Evolutionary conservation across 2,888 invertebrate genomes (phyloP), one percentile per base, ranked within the genome.

Genomic region (Noctua comes): DNA sequence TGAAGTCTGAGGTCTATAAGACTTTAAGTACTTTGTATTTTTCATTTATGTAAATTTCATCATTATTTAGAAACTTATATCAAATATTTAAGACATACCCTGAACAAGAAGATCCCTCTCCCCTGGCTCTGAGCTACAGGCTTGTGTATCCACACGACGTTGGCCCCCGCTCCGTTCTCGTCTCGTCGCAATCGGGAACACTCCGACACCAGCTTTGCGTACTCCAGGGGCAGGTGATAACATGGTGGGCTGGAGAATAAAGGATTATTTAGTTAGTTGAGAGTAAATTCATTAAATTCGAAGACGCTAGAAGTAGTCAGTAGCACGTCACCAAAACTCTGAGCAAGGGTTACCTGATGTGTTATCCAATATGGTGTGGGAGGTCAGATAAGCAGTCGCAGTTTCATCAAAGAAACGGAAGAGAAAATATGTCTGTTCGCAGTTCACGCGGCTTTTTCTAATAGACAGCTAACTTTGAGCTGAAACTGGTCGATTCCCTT

Each of bases 91-190:
- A 36, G 36, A 21, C 86, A 94, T 95, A 98, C 98, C 92, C 98
- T 97, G 93, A 98, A 98, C 46, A 99, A 94, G 90, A 98, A 98
- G 83, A 99, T 99, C 71, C 98, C 98, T 90, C 98, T 97, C 16
- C 98, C 98, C 94, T 98, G 98, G 88, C 98, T 98, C 93, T 98
- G 98, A 0, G 98, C 98, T 1, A 98, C 98, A 0, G 99, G 99
- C 91, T 99, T 99, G 92, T 98, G 98, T 83, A 99, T 99, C 98
- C 99, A 99, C n/a, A 98, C 97, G 54, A 95, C 96, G 86, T 94
- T 96, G 59, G 94, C 90, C 21, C 95, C 95, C 13, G 94, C 90
- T 0, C 91, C 92, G 27, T 97, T 97, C 10, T 97, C 97, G 43
- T 93, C 92, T 27, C 95, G 92, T 13, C 96, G 93, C 51, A 96